These are phyloP conservation scores for Enteromius argenteus DNA, from an alignment of 2,797 vertebrate species.

Conservation along the genomic window DNA sequence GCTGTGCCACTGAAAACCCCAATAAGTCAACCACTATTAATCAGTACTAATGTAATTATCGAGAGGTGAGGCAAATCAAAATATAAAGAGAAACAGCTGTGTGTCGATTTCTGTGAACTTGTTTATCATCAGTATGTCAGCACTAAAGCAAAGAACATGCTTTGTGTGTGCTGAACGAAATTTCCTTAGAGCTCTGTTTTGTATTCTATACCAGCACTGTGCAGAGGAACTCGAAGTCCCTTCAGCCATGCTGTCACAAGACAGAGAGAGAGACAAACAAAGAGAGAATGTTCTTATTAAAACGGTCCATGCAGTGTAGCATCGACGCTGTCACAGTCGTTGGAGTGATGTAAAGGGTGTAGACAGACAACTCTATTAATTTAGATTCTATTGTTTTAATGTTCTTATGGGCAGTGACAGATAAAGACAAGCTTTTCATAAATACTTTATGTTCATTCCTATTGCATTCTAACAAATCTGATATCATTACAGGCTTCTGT, in stretches of 20 bases:
- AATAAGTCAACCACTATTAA: background rate
- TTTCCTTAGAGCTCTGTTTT: slow-evolving; percentile 55
- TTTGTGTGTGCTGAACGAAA: slow-evolving; percentile 29
- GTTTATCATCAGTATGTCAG: slow-evolving; percentile 1
- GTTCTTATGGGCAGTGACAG: background rate
- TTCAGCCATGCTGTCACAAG: slow-evolving; percentile 39
- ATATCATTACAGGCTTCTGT: background rate
- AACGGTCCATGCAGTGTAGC: slow-evolving; percentile 29
- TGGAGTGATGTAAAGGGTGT: background rate
- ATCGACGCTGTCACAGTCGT: slow-evolving; percentile 14
- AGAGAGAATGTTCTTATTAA: slow-evolving; percentile 41
- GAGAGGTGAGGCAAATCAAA: background rate
- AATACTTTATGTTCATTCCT: background rate
- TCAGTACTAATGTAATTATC: slow-evolving; percentile 5
- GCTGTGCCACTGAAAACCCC: background rate
- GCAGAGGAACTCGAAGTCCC: slow-evolving; percentile 57
- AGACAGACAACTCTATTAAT: slow-evolving; percentile 9
- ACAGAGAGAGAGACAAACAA: slow-evolving; percentile 27
- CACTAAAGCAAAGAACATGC: background rate
- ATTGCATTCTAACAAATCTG: background rate
- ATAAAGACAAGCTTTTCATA: background rate
- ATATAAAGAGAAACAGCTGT: background rate
- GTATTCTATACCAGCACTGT: slow-evolving; percentile 59
- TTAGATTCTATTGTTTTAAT: slow-evolving; percentile 12
- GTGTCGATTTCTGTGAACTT: background rate